Base-by-base conservation (phyloP, 2,113 vertebrate species). In the Propithecus coquereli region DNA sequence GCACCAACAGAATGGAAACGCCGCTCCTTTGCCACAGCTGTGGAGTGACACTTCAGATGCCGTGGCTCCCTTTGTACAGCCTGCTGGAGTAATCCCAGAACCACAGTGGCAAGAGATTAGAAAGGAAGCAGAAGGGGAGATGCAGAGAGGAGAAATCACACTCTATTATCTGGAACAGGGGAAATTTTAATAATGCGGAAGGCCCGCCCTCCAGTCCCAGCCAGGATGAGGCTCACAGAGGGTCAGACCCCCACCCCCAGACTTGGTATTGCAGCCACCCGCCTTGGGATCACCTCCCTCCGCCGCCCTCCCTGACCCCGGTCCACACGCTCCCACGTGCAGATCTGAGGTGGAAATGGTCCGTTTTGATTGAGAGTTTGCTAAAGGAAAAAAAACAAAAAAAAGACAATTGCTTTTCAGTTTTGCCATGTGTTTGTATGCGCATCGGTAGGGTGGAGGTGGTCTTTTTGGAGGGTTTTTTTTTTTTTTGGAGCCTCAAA, bases 101-200 rank as follows among this genome's bases (percentile, higher is more conserved):
- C 99, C 99, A 98, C 98, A 98, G 99, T 98, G 99, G 99, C 99
- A 99, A 98, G 98, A 99, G 99, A 99, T 99, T 98, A 99, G 99
- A 99, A 99, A 98, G 98, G 97, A 97, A 96, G 98, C 87, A 97
- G 70, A n/a, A 77, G 77, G 54, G 50, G 32, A 92, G 37, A 45
- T 23, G 32, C 91, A 59, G 96, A 97, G 94, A 96, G 98, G 20
- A 57, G 50, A 70, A 59, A 89, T 98, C 98, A 37, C 97, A 98
- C 98, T 99, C 99, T 99, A 99, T 99, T 98, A 99, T 99, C 98
- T 98, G 97, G 98, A 95, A 97, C 97, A 97, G 97, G 97, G 97
- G 98, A 99, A 97, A 98, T 99, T 98, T 99, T 98, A 98, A 98
- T 97, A 98, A 97, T 37, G 94, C 94, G 76, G 80, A 97, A 97